Evolutionary conservation across 2,888 invertebrate species (phyloP).

Genomic region (Chironomus riparius): DNA sequence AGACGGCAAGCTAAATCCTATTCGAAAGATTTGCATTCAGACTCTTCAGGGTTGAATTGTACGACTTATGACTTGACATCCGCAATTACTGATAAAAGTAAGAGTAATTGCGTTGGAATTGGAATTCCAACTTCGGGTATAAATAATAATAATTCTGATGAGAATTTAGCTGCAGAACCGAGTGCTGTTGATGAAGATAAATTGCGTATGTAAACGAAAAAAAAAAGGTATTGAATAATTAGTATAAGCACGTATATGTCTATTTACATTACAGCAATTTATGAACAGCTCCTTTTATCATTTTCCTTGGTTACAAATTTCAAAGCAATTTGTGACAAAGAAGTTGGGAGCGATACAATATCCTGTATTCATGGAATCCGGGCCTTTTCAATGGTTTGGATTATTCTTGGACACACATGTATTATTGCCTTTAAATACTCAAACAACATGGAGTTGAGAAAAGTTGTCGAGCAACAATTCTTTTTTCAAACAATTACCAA

Average conservation of each 20-base stretch:
- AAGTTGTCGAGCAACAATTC: conserved; percentile 65
- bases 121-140: conserved; percentile 43
- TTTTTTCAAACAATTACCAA: conserved; percentile 71
- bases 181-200: conserved; percentile 45
- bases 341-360: conserved; percentile 70
- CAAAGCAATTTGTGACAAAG: conserved; percentile 69
- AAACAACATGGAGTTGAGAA: conserved; percentile 67
- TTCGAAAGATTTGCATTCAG: conserved; percentile 37
- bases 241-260: too few relatives aligned
- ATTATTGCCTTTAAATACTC: conserved; percentile 76
- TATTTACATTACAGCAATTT: conserved; percentile 44
- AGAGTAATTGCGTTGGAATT: conserved; percentile 36
- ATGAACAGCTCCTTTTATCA: conserved; percentile 62
- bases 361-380: conserved; percentile 64
- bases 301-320: conserved; percentile 70
- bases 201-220: conserved; percentile 32
- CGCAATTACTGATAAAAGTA: conserved; percentile 36
- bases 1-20: conserved; percentile 13
- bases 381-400: conserved; percentile 60
- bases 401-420: conserved; percentile 64
- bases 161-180: conserved; percentile 48
- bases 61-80: conserved; percentile 43
- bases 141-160: conserved; percentile 49
- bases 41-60: conserved; percentile 44
- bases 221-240: background rate